Base-by-base conservation (phyloP, 2,888 invertebrate genomes). In the Heterodera filipjevi region DNA sequence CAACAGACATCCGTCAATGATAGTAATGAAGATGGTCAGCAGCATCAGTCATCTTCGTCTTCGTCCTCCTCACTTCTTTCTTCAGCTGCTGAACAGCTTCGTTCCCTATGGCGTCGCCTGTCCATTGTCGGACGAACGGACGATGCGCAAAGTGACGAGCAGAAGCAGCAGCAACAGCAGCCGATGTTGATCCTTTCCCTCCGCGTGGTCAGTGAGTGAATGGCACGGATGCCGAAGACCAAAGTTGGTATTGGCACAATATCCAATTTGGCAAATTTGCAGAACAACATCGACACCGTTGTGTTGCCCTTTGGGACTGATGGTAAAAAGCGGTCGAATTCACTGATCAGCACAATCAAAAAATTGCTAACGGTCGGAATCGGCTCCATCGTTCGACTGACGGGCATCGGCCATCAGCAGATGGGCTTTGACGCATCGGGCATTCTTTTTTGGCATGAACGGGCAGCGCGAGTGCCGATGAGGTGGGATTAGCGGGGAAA, bases 111-210 rank as follows among this genome's bases (percentile, higher is more conserved):
- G 53, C 72, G 75, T 39, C 71, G 71, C 30, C 71, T 82, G 27
- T 71, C 70, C 74, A 80, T 80, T 5, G 44, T 79, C 32, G 77
- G 71, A 10, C 79, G 79, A 3, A 30, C 39, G 39, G 53, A 71
- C 19, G 73, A 81, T 14, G 39, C 59, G 74, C 35, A 53, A 30
- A 35, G n/a, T n/a, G 53, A 74, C 74, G 19, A 44, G 44, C 2
- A 6, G 16, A n/a, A 72, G 72, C 22, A 19, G 32, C 30, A 33
- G 19, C 30, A 35, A 16, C 71, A 71, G 19, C 32, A 49, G 22
- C 80, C 81, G 27, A 71, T 81, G 73, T 83, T 84, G 27, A 77
- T 84, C 73, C 59, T 83, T 72, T 83, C 82, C 79, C 72, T 85
- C 71, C 81, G 86, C 78, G 81, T 83, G 82, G 68, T 68, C 22